These are phyloP conservation scores for Herpetotheres cachinnans DNA, from an alignment of 2,113 vertebrate species.

Conservation along the genomic window DNA sequence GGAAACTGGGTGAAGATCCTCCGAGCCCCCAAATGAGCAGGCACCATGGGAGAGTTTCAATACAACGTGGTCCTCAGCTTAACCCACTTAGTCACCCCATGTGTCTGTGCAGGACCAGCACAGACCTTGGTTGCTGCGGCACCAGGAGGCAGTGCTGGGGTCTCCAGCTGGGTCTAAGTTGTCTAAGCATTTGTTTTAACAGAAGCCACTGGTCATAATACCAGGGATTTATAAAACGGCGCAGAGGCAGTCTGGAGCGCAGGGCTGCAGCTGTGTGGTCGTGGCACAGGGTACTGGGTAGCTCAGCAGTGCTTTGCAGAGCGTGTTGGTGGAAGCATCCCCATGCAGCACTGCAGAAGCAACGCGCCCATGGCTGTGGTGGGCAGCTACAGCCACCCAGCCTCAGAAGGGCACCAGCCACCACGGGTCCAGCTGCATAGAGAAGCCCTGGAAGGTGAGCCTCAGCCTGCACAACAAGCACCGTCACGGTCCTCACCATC, in stretches of 20 bases:
- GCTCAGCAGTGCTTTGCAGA: background rate
- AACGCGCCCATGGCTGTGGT: rapidly evolving
- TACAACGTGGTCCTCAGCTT: background rate
- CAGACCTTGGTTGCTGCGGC: background rate
- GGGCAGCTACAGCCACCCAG: rapidly evolving
- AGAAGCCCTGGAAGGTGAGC: rapidly evolving
- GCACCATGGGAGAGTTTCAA: background rate
- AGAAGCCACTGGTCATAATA: background rate
- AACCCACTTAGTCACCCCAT: rapidly evolving
- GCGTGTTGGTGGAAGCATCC: background rate
- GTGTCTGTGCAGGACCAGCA: background rate
- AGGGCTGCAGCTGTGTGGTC: background rate
- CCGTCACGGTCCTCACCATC: rapidly evolving
- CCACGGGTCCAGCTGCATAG: rapidly evolving
- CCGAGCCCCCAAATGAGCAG: rapidly evolving
- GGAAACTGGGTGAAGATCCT: background rate
- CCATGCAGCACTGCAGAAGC: background rate
- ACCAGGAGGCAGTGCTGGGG: background rate
- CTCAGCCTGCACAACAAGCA: rapidly evolving
- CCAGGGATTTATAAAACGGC: background rate
- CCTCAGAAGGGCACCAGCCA: background rate
- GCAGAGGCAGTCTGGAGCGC: background rate
- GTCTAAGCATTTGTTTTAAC: background rate
- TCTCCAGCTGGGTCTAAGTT: background rate
- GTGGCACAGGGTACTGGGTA: background rate